phyloP scores from a whole-genome alignment of 2,797 vertebrate genomes.

The Tadarida brasiliensis region DNA sequence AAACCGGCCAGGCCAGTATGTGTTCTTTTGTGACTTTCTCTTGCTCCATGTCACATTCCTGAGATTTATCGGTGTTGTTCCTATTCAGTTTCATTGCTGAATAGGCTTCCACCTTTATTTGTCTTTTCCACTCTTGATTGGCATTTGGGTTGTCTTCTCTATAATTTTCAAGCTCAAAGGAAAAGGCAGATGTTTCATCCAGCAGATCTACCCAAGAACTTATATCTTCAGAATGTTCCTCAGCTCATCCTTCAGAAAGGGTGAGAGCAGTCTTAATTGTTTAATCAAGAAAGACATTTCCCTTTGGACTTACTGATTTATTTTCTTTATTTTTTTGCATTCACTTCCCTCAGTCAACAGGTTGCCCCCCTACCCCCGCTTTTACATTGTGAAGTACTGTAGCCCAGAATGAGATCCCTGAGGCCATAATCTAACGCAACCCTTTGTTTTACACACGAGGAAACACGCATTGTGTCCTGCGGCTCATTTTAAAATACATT shows the following conservation, averaged over 20 bases:
- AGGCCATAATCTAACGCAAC: background rate
- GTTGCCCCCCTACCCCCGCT: background rate
- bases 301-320: background rate
- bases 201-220: background rate
- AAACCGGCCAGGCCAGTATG: no score
- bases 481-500: slow-evolving; percentile 52
- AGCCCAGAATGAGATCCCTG: background rate
- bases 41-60: background rate
- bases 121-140: background rate
- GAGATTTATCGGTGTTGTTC: background rate
- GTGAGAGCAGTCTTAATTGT: background rate
- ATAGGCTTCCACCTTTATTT: background rate
- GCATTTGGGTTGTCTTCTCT: background rate
- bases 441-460: slow-evolving; percentile 9
- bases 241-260: background rate
- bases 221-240: background rate
- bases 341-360: background rate
- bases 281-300: background rate
- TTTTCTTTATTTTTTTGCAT: slow-evolving; percentile 12
- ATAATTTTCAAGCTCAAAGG: background rate
- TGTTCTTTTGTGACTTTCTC: background rate
- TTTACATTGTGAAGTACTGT: background rate
- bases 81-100: background rate
- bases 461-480: background rate
- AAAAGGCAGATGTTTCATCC: background rate